Evolutionary conservation across 2,797 vertebrate genomes (phyloP), one percentile per base, ranked within the genome.

Genomic region (Knipowitschia caucasica): DNA sequence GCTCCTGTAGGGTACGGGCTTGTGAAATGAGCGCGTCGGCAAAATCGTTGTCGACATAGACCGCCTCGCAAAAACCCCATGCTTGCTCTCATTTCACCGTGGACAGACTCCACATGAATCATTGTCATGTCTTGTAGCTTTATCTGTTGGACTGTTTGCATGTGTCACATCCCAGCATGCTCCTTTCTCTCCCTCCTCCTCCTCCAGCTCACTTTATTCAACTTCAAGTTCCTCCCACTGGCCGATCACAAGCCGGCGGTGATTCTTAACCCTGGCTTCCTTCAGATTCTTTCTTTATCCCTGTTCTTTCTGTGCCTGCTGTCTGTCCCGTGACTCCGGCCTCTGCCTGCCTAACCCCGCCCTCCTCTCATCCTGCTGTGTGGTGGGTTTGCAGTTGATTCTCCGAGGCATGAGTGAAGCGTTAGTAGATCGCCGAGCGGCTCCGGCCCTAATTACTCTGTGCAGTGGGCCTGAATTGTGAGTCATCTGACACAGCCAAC

Each of bases 401-500:
- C 94, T 98, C 83, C 94, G 92, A 94, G 95, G 95, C 95, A 96
- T 98, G 96, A 94, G 89, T 83, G 95, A 96, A 94, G 94, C 95
- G 82, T 95, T 98, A 98, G 92, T 98, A 93, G 95, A 94, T 93
- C 98, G 98, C 92, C 93, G 94, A 90, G 94, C 98, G 90, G 94
- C 95, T 91, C 97, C 94, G 84, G 97, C 95, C 88, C 95, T 98
- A 91, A 97, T 99, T 90, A 94, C 95, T 91, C 95, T 98, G 91
- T 98, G 95, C 94, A 95, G 94, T 97, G 96, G 95, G 91, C 94
- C 96, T 81, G 94, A 98, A 97, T 98, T 98, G 96, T 98, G 95
- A 99, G 96, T 99, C 75, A 79, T 77, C 64, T 62, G 5, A 84
- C 80, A 77, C 77, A 58, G 74, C n/a, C n/a, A 66, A 74, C 67